Evolutionary conservation across 2,113 vertebrate species (phyloP).

Genomic region (Nycticryphes semicollaris): DNA sequence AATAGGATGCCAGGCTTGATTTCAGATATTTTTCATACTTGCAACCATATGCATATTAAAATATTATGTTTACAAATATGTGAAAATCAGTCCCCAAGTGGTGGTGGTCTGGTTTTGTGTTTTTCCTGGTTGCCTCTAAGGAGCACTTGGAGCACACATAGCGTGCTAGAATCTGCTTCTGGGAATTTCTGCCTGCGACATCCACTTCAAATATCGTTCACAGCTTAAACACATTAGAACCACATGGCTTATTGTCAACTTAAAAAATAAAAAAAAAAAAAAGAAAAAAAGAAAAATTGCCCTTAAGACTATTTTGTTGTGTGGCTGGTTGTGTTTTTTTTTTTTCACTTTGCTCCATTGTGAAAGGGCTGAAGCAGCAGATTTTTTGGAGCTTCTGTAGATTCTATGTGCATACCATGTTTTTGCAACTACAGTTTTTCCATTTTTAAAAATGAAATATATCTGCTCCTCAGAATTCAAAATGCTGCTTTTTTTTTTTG

Average conservation of each 20-base stretch:
- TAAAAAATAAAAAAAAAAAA: not conserved
- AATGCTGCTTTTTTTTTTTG: not conserved
- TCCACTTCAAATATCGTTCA: constrained; percentile 31
- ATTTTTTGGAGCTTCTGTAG: constrained; percentile 14
- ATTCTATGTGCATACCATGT: not conserved
- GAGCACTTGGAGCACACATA: not conserved
- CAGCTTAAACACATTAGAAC: constrained; percentile 52
- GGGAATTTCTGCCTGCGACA: not conserved
- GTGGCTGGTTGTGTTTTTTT: no score
- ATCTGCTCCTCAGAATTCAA: not conserved
- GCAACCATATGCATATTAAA: not conserved
- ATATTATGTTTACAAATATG: not conserved
- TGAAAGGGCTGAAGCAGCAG: constrained; percentile 38
- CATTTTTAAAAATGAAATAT: not conserved
- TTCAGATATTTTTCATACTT: not conserved
- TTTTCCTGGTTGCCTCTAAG: not conserved
- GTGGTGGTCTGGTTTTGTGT: not conserved
- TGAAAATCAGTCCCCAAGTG: not conserved
- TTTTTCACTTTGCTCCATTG: not conserved
- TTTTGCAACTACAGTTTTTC: not conserved
- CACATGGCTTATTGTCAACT: constrained; percentile 33
- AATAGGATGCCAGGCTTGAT: not conserved
- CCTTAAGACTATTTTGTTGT: not conserved
- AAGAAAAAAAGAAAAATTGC: not conserved
- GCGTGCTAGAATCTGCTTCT: constrained; percentile 2